Conservation (phyloP, 2,113 vertebrate species). For the Thunnus thynnus region DNA sequence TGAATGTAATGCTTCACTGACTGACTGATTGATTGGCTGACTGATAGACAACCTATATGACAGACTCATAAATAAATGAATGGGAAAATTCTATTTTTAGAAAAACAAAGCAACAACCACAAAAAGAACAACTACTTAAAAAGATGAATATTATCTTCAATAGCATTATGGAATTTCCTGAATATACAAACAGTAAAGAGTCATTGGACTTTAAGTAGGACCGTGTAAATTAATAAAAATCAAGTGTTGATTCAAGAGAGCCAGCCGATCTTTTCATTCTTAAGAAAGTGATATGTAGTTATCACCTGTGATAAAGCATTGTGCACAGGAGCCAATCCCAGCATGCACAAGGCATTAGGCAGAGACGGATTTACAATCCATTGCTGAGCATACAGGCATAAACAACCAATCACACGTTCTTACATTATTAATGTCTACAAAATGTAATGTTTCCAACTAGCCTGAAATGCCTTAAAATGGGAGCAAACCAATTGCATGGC, state of each 20-base stretch:
- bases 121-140: neutral
- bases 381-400: conserved; percentile 26
- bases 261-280: neutral
- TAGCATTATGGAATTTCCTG: neutral
- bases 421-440: conserved; percentile 24
- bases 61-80: neutral
- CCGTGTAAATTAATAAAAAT: neutral
- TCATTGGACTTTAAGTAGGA: neutral
- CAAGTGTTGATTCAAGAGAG: neutral
- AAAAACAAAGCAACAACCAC: neutral
- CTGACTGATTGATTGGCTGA: neutral
- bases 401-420: conserved; percentile 25
- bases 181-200: neutral
- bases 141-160: neutral
- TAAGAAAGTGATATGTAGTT: conserved; percentile 18
- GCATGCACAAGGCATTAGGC: neutral
- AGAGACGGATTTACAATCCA: conserved; percentile 7
- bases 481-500: neutral
- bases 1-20: neutral
- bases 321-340: conserved; percentile 18
- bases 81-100: neutral
- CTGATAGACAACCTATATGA: neutral
- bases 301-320: conserved; percentile 9
- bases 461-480: neutral
- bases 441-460: conserved; percentile 35